phyloP scores from a whole-genome alignment of 2,797 vertebrate species.

The Taenioides sp. region DNA sequence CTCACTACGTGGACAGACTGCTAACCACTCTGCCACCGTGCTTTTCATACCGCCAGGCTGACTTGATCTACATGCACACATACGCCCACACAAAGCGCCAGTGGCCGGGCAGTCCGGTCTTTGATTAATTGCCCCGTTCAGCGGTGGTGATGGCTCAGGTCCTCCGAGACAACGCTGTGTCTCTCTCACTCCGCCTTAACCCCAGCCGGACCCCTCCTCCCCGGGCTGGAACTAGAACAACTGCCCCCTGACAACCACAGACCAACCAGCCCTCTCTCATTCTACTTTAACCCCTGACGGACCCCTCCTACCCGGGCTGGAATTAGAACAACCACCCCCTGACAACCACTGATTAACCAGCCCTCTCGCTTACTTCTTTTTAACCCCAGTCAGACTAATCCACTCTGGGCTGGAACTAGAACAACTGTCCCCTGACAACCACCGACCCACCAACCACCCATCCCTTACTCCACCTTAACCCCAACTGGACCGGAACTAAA shows the following conservation, averaged over 20 bases:
- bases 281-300: constrained; percentile 58
- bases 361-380: constrained; percentile 28
- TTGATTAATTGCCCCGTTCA: constrained; percentile 74
- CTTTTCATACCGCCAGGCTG: not conserved
- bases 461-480: constrained; percentile 62
- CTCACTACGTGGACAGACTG: not conserved
- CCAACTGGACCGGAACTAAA: constrained; percentile 23
- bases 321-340: not conserved
- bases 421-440: not conserved
- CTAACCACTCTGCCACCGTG: not conserved
- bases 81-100: not conserved
- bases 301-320: constrained; percentile 26
- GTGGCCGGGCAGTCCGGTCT: constrained; percentile 35
- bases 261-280: constrained; percentile 25
- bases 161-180: constrained; percentile 69
- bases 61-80: not conserved
- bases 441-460: not conserved
- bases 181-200: constrained; percentile 61
- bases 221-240: constrained; percentile 13
- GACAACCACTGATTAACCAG: too few species aligned
- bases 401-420: not conserved
- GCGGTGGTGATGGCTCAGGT: constrained; percentile 62
- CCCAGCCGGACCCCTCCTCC: constrained; percentile 34
- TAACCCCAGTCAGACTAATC: too few species aligned
- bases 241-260: not conserved